phyloP scores from a whole-genome alignment of 2,113 vertebrate genomes.

The Chionis minor region DNA sequence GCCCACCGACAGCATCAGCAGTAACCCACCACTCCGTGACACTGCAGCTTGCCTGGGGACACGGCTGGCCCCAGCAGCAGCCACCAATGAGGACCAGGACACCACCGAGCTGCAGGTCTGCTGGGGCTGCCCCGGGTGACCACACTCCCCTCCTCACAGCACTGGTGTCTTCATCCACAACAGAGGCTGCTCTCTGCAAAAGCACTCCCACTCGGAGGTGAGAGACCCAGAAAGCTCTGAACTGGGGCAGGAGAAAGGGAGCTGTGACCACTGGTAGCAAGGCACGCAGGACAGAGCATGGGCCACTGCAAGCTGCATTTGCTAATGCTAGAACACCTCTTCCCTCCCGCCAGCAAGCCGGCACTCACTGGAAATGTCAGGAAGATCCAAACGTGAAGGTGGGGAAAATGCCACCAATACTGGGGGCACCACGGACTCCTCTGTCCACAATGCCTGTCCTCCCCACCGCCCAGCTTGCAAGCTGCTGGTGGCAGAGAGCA shows the following conservation, averaged over 20 bases:
- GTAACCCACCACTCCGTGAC: background rate
- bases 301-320: background rate
- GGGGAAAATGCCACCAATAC: background rate
- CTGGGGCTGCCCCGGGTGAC: background rate
- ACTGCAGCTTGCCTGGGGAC: background rate
- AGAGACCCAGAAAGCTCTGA: background rate
- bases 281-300: rapidly evolving
- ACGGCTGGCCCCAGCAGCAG: background rate
- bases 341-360: background rate
- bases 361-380: background rate
- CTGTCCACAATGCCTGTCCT: background rate
- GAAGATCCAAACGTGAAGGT: background rate
- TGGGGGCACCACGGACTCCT: background rate
- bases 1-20: background rate
- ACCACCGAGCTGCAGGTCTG: background rate
- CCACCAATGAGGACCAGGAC: background rate
- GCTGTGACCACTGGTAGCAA: background rate
- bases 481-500: background rate
- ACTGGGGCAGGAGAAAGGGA: background rate
- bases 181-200: background rate
- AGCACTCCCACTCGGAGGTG: background rate
- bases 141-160: background rate
- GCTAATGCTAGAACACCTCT: rapidly evolving
- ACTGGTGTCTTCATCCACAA: background rate
- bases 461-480: rapidly evolving